These are phyloP conservation scores for Amazona finschi DNA, from an alignment of 2,797 vertebrate species.

Conservation along the genomic window DNA sequence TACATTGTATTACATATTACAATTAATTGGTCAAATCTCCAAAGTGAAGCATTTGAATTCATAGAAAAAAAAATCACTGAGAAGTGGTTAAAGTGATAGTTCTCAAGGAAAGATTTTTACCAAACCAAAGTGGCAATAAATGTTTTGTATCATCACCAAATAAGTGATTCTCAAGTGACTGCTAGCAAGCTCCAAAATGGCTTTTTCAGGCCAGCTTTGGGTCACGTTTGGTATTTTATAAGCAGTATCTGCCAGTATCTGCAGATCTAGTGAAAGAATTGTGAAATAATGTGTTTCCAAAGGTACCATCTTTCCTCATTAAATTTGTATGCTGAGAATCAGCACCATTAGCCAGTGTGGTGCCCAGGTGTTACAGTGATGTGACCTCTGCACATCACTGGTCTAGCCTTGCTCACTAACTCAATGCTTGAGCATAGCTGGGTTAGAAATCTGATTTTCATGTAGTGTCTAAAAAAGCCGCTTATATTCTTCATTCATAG, in stretches of 20 bases:
- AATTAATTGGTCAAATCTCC: background rate
- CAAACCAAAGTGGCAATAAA: background rate
- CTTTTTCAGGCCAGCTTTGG: background rate
- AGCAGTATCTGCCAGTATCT: background rate
- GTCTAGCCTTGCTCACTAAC: background rate
- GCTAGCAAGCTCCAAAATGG: background rate
- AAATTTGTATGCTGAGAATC: background rate
- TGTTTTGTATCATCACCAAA: background rate
- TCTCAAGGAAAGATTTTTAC: background rate
- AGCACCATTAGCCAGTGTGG: background rate
- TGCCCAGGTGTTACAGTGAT: background rate
- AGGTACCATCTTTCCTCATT: background rate
- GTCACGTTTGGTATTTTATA: background rate
- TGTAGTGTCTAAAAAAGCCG: background rate
- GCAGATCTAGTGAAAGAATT: background rate
- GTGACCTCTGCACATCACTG: background rate
- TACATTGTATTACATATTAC: background rate
- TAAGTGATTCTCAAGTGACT: background rate
- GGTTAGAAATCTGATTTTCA: background rate
- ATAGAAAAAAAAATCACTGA: background rate
- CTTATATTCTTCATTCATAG: background rate
- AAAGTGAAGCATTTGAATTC: background rate
- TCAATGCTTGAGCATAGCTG: background rate
- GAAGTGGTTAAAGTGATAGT: background rate
- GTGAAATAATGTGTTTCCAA: background rate